phyloP scores from a whole-genome alignment of 2,797 vertebrate species.

The Dicrostonyx torquatus region DNA sequence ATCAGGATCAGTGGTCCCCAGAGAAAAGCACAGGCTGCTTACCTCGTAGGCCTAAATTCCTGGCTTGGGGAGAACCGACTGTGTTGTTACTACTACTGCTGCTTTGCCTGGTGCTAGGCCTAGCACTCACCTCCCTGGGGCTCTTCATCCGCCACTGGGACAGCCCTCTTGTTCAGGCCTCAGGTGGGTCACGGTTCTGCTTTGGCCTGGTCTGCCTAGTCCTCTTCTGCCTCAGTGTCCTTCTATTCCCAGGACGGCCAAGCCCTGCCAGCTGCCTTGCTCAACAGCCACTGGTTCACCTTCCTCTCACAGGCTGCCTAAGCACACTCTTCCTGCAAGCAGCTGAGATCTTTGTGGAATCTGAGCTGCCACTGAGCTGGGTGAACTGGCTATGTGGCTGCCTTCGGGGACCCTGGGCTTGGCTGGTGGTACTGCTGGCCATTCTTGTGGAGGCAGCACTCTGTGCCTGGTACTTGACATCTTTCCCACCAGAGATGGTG shows the following conservation, averaged over 20 bases:
- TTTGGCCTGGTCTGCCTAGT: constrained; percentile 86
- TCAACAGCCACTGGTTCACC: constrained; percentile 84
- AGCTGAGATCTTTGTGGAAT: constrained; percentile 80
- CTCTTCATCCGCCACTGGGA: constrained; percentile 86
- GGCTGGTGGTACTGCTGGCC: constrained; percentile 71
- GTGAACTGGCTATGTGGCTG: constrained; percentile 76
- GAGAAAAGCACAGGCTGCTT: constrained; percentile 88
- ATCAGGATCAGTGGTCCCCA: constrained; percentile 88
- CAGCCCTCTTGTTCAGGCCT: constrained; percentile 87
- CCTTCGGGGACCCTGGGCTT: constrained; percentile 70
- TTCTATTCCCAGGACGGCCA: constrained; percentile 90
- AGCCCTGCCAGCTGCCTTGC: constrained; percentile 82
- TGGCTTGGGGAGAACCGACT: constrained; percentile 86
- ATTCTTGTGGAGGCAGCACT: not conserved
- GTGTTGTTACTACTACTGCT: constrained; percentile 82
- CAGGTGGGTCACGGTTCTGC: constrained; percentile 87
- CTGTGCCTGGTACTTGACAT: constrained; percentile 65
- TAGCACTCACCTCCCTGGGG: constrained; percentile 75
- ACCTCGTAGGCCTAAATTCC: constrained; percentile 84
- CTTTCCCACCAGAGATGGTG: constrained; percentile 46
- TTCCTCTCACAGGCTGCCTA: constrained; percentile 87
- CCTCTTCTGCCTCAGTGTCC: constrained; percentile 86
- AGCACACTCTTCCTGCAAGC: constrained; percentile 88
- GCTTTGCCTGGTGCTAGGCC: constrained; percentile 75
- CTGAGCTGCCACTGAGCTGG: constrained; percentile 88